Evolutionary conservation across 2,113 vertebrate genomes (phyloP).

Genomic region (Corythoichthys intestinalis): DNA sequence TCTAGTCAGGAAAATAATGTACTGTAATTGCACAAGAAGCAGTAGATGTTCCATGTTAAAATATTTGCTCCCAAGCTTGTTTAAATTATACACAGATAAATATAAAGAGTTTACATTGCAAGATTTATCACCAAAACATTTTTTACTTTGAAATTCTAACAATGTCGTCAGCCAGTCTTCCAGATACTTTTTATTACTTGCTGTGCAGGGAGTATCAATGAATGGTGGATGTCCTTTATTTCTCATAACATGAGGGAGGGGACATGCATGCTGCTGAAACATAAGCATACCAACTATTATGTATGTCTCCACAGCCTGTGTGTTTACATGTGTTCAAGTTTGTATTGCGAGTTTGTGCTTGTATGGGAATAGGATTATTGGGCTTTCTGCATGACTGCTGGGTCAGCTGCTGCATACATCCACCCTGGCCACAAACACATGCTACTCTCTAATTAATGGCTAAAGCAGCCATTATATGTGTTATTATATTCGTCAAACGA

Average conservation of each 20-base stretch:
- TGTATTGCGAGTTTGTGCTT: constrained; percentile 7
- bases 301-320: background rate
- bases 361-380: constrained; percentile 7
- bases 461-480: background rate
- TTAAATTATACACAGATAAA: background rate
- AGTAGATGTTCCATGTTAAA: background rate
- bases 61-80: constrained; percentile 1
- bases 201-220: background rate
- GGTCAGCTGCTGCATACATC: constrained; percentile 13
- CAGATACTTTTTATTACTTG: background rate
- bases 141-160: background rate
- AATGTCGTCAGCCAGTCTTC: background rate
- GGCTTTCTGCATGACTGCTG: background rate
- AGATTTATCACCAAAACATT: background rate
- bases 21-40: background rate
- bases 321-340: background rate
- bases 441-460: background rate
- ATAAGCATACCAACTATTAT: background rate
- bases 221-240: background rate
- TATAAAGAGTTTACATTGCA: background rate
- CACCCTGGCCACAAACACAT: constrained; percentile 12
- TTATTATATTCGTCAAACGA: background rate
- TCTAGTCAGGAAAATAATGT: constrained; percentile 1
- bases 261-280: constrained; percentile 3
- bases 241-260: background rate